Conservation (phyloP, 2,113 vertebrate genomes). For the Pseudolaguvia tuberculata region DNA sequence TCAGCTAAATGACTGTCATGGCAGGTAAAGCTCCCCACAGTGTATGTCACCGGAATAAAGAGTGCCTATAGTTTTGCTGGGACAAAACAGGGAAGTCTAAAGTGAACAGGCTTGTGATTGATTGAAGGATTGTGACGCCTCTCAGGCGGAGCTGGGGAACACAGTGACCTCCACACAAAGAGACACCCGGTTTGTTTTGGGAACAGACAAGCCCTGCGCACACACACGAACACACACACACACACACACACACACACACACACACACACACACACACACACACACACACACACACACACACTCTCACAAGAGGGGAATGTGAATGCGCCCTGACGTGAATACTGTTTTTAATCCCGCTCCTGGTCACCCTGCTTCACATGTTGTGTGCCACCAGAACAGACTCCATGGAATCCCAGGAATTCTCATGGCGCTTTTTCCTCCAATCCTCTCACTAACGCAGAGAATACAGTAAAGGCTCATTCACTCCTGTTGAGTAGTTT, state of each 20-base stretch:
- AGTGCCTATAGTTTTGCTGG: constrained; percentile 20
- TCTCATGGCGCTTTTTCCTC: constrained; percentile 41
- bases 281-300: constrained; percentile 27
- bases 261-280: constrained; percentile 20
- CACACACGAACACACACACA: constrained; percentile 22
- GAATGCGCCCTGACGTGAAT: constrained; percentile 46
- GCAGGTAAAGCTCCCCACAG: constrained; percentile 39
- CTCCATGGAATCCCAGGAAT: constrained; percentile 53
- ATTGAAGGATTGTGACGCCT: constrained; percentile 41
- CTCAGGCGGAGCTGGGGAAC: constrained; percentile 32
- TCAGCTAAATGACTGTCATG: constrained; percentile 39
- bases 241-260: constrained; percentile 1
- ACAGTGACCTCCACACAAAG: constrained; percentile 47
- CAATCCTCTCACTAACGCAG: constrained; percentile 29
- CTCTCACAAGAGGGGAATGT: constrained; percentile 17
- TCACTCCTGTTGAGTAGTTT: constrained; percentile 26
- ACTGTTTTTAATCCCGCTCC: constrained; percentile 44
- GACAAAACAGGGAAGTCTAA: constrained; percentile 39
- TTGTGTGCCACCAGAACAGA: constrained; percentile 43
- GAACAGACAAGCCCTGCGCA: constrained; percentile 27
- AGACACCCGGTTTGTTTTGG: constrained; percentile 45
- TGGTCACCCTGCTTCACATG: constrained; percentile 44
- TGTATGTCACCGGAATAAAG: constrained; percentile 34
- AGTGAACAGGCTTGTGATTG: constrained; percentile 37
- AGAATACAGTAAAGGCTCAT: constrained; percentile 45